These are phyloP conservation scores for Chrysaora quinquecirrha DNA, from an alignment of 30 jellyfish, hydroid and myxozoan species.

Conservation along the genomic window DNA sequence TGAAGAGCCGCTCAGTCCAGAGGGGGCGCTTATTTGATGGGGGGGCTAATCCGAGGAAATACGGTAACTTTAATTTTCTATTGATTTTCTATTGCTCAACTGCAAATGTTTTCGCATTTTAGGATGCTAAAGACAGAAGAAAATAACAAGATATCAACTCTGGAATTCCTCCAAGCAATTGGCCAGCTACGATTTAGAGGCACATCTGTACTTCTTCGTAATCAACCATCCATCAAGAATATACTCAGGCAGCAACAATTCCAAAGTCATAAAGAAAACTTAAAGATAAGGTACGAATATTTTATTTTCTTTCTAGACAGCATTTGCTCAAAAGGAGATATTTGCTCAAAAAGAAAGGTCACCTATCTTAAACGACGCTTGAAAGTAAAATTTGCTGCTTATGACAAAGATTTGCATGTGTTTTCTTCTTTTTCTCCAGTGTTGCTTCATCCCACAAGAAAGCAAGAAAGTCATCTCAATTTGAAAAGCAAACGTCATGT, in stretches of 20 bases:
- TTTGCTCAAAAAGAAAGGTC: too few relatives aligned
- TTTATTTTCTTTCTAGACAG: background rate
- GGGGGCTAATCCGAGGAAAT: too few relatives aligned
- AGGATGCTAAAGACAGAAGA: slow-evolving; percentile 47
- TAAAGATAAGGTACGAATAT: slow-evolving; percentile 30
- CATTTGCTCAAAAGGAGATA: too few relatives aligned
- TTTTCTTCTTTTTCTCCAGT: background rate
- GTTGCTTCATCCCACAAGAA: background rate
- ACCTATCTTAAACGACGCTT: too few relatives aligned
- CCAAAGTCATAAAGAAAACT: slow-evolving; percentile 27
- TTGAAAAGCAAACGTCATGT: background rate
- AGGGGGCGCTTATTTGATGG: too few relatives aligned
- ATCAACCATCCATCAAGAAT: slow-evolving; percentile 47
- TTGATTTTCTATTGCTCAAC: background rate
- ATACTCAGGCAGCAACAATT: slow-evolving; percentile 11
- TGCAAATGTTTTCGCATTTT: background rate
- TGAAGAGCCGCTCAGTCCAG: too few relatives aligned
- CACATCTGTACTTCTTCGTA: slow-evolving; percentile 70
- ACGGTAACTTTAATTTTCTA: too few relatives aligned
- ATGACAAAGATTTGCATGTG: too few relatives aligned
- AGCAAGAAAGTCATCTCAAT: background rate
- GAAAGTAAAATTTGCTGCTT: too few relatives aligned
- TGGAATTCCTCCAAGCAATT: slow-evolving; percentile 66
- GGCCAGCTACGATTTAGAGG: slow-evolving; percentile 77
- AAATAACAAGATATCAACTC: slow-evolving; percentile 9